A percentile compares a stretch with the other conserved stretches of the same genome.
Conservation (phyloP, 2,888 invertebrate species). For the Limnephilus lunatus region DNA sequence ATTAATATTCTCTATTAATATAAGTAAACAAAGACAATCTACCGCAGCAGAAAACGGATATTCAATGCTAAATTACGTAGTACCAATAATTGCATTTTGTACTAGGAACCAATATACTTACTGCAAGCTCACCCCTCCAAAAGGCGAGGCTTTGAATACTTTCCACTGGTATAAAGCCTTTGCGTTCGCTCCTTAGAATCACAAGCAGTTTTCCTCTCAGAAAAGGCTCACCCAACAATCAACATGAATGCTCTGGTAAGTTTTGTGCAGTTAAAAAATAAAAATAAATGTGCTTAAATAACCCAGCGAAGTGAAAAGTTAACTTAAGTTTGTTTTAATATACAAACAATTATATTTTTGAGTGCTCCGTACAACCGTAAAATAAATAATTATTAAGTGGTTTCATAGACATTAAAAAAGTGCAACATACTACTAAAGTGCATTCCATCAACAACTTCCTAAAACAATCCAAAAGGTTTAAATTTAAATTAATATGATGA, state of each 20-base stretch:
- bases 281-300: too few relatives aligned
- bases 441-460: too few relatives aligned
- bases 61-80: neutral
- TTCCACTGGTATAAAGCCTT: slow-evolving; percentile 38
- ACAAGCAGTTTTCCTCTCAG: slow-evolving; percentile 61
- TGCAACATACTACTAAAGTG: too few relatives aligned
- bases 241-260: slow-evolving; percentile 43
- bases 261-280: neutral
- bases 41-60: neutral
- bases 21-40: neutral
- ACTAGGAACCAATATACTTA: neutral
- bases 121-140: neutral
- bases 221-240: slow-evolving; percentile 51
- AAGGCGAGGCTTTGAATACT: neutral
- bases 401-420: too few relatives aligned
- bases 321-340: too few relatives aligned
- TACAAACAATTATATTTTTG: too few relatives aligned
- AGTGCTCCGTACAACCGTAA: too few relatives aligned
- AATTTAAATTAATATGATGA: neutral
- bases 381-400: too few relatives aligned
- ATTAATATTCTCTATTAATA: neutral
- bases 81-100: neutral
- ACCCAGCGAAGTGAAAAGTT: too few relatives aligned
- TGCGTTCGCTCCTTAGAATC: neutral
- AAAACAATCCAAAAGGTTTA: too few relatives aligned